Conservation (phyloP, 2,888 invertebrate genomes). For the Drosophila niveifrons region DNA sequence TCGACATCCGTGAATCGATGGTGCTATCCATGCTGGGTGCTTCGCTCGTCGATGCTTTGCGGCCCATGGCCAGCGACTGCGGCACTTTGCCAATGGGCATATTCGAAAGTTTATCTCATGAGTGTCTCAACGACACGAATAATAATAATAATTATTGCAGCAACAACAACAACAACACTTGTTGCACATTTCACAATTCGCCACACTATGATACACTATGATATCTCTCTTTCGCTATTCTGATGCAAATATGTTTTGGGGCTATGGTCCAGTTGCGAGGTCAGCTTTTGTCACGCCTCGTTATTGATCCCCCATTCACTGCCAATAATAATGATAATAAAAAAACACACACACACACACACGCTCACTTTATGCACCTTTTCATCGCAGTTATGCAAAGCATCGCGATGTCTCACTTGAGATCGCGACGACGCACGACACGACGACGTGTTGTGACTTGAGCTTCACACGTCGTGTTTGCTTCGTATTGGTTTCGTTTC, state of each 20-base stretch:
- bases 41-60: slow-evolving; percentile 63
- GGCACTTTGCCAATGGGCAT: slow-evolving; percentile 80
- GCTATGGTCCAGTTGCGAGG: slow-evolving; percentile 45
- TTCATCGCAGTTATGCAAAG: slow-evolving; percentile 44
- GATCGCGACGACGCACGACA: slow-evolving; percentile 3
- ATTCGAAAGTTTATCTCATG: slow-evolving; percentile 36
- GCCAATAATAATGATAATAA: slow-evolving; percentile 14
- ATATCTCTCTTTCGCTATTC: slow-evolving; percentile 36
- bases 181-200: slow-evolving; percentile 41
- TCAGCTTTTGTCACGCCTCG: slow-evolving; percentile 34
- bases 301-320: slow-evolving; percentile 20
- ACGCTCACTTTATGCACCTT: slow-evolving; percentile 26
- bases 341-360: slow-evolving; percentile 7
- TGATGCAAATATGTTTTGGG: slow-evolving; percentile 43
- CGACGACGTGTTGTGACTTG: neutral
- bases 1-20: slow-evolving; percentile 82
- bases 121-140: slow-evolving; percentile 8
- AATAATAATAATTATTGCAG: slow-evolving; percentile 50
- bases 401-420: slow-evolving; percentile 7
- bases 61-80: slow-evolving; percentile 41
- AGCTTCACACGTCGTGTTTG: neutral
- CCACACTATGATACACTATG: neutral
- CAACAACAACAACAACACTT: slow-evolving; percentile 46
- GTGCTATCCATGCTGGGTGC: slow-evolving; percentile 74
- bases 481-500: slow-evolving; percentile 8